Base-by-base conservation (phyloP, 2,888 invertebrate species). In the Eretmocerus hayati region DNA sequence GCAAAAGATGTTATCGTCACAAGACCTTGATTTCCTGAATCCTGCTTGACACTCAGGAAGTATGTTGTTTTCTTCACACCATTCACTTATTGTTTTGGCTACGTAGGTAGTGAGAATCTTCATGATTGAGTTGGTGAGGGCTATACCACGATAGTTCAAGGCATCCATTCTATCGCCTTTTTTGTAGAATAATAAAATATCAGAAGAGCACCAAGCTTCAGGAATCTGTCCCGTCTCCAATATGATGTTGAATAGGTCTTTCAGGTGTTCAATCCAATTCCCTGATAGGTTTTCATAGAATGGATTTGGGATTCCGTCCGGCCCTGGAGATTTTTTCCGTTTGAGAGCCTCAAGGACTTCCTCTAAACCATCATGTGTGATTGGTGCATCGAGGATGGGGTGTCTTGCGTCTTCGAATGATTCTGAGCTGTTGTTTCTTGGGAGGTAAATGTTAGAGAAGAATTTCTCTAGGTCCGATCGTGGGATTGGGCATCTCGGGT, bases 81-180 rank as follows among this genome's bases (percentile, higher is more conserved):
- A 61, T 2, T 2, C 15, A 4, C 35, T 33, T 2, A 59, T 37
- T 21, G 60, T 3, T 56, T 46, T n/a, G 61, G 37, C 3, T 56
- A 45, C 16, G 48, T 44, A 1, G 5, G 18, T 5, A 6, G 36
- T 36, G 19, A 36, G 20, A 18, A 36, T 59, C 53, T 41, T 65
- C 64, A 58, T 53, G 36, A 60, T 54, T 0, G 56, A 47, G 42
- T 64, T 64, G 5, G 59, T 50, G 2, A 64, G 41, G 0, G 62
- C 53, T 8, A 63, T 63, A 6, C 59, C 61, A 32, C 59, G 36
- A 37, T 62, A 63, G 35, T 59, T 63, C 0, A 50, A 44, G 1
- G 59, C 61, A 36, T 62, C 56, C 16, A 1, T n/a, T 6, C 16
- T 19, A 26, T 59, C 56, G 2, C 61, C 61, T 47, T 59, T 60